Percentiles rank a stretch among this genome's conserved stretches.
phyloP scores from a whole-genome alignment of 2,888 invertebrate genomes.

The Cataglyphis rosenhaueri region DNA sequence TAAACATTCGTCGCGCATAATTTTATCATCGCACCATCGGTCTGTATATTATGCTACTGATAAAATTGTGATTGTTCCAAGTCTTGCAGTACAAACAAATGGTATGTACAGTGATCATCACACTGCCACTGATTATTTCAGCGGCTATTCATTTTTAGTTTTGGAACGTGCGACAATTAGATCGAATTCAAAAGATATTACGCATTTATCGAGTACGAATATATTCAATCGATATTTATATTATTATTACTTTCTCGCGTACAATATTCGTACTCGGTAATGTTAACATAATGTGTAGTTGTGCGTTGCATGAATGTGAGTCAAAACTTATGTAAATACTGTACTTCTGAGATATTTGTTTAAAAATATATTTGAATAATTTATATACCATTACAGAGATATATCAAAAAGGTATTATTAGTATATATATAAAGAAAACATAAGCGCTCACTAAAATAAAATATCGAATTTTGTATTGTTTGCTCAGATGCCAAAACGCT shows the following conservation, averaged over 20 bases:
- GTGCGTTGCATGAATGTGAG: conserved; percentile 79
- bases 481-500: neutral
- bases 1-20: conserved; percentile 25
- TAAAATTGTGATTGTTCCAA: conserved; percentile 42
- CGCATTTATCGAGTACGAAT: conserved; percentile 55
- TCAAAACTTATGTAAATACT: conserved; percentile 83
- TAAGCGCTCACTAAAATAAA: conserved; percentile 46
- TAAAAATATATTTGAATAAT: conserved; percentile 85
- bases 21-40: conserved; percentile 41
- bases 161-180: conserved; percentile 58
- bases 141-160: conserved; percentile 58
- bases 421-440: conserved; percentile 37
- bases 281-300: conserved; percentile 63
- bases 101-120: conserved; percentile 46
- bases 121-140: conserved; percentile 54
- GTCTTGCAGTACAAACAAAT: conserved; percentile 32
- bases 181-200: conserved; percentile 52
- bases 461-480: neutral
- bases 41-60: conserved; percentile 24
- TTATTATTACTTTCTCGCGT: conserved; percentile 32
- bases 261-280: conserved; percentile 58
- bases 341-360: conserved; percentile 83
- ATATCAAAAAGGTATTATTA: conserved; percentile 48
- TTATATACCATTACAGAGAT: conserved; percentile 78
- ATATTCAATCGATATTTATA: conserved; percentile 48